Evolutionary conservation across 2,888 invertebrate species (phyloP), one percentile per base, ranked within the genome.

Genomic region (Torymus auratus): DNA sequence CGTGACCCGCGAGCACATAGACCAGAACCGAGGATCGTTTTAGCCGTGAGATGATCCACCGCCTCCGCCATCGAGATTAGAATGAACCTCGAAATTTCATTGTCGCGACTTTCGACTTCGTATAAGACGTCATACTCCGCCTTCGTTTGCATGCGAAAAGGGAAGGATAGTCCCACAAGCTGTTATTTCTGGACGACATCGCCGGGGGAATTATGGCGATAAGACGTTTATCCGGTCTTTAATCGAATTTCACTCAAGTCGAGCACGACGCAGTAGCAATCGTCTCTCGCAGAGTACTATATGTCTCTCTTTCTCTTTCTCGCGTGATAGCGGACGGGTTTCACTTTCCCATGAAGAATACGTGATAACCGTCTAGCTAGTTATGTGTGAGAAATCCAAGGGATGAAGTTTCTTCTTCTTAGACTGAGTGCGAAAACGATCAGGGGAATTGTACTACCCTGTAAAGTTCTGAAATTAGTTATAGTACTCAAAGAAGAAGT

Each of bases 201-300:
- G 65, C 60, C 73, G 53, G n/a, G 71, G 70, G 68, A 73, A 78
- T 81, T 62, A 62, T 72, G 67, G 53, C 75, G 75, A 80, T 75
- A 74, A 80, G 70, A 71, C 71, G 70, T 70, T 80, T 75, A 80
- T 61, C 53, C 74, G 55, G 61, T 60, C 74, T 70, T 80, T 74
- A 75, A 80, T 80, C 76, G 71, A 72, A 74, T 78, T 68, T 60
- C 56, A 28, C 67, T 23, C 52, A 11, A 17, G 15, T 13, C 64
- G 15, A 53, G 53, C 11, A 23, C 52, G 52, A 62, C n/a, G 20
- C 17, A 12, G 56, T 17, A 2, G 28, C 28, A 4, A 28, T 28
- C 7, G 28, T 28, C 28, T 28, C 28, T 28, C 28, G 28, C 3
- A 4, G 28, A 2, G 3, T 28, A 7, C 7, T 28, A 28, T 28